Conservation (phyloP, 2,888 invertebrate genomes). For the Prenolepis imparis region DNA sequence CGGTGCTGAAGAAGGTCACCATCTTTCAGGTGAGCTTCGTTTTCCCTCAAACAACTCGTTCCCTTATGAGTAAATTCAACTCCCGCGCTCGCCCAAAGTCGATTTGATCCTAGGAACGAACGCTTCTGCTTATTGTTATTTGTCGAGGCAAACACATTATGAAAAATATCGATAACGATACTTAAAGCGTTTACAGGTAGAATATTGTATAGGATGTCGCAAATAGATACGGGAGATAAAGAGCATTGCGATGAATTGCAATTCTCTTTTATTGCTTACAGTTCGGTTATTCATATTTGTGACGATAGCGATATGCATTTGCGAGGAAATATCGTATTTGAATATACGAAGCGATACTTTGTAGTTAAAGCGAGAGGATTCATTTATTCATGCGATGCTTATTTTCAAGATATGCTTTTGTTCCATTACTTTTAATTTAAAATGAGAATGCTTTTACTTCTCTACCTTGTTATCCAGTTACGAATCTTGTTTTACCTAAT, state of each 20-base stretch:
- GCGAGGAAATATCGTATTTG: neutral
- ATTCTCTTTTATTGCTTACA: neutral
- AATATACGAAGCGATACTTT: neutral
- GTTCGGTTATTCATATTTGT: conserved; percentile 5
- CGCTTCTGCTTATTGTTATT: neutral
- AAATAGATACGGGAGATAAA: neutral
- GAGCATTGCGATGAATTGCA: neutral
- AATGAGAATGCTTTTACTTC: conserved; percentile 20
- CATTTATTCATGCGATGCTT: conserved; percentile 23
- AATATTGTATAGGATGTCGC: neutral
- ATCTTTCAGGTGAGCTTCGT: conserved; percentile 91
- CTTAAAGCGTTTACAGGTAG: neutral
- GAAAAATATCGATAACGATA: neutral
- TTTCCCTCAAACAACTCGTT: neutral
- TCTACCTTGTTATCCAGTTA: conserved; percentile 14
- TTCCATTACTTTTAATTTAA: conserved; percentile 24
- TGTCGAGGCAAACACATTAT: neutral
- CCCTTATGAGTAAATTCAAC: conserved; percentile 12
- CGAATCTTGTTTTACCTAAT: conserved; percentile 6
- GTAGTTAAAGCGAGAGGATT: neutral
- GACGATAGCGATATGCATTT: neutral
- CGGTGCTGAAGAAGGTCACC: conserved; percentile 96
- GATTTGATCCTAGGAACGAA: neutral
- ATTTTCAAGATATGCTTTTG: conserved; percentile 20
- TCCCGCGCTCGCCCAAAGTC: neutral